A percentile compares a stretch with the other conserved stretches of the same genome.
These are phyloP conservation scores for Xestobium rufovillosum DNA, from an alignment of 2,888 invertebrate species.

Conservation along the genomic window DNA sequence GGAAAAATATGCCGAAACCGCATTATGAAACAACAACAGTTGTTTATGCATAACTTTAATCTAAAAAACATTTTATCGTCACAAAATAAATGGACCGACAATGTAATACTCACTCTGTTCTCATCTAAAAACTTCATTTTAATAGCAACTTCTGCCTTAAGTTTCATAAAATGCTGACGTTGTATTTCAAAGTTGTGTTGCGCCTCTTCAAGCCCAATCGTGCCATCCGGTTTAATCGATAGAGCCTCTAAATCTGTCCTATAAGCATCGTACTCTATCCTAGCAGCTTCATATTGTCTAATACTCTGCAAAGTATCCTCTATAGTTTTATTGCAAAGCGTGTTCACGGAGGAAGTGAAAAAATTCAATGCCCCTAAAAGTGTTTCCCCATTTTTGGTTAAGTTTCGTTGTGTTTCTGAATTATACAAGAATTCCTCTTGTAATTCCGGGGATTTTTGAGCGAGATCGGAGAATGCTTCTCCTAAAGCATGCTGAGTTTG, in stretches of 20 bases:
- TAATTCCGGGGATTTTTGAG: conserved; percentile 92
- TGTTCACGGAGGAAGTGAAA: conserved; percentile 93
- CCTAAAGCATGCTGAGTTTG: conserved; percentile 82
- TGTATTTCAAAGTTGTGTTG: conserved; percentile 76
- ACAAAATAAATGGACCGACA: too few relatives aligned
- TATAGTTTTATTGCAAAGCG: conserved; percentile 95
- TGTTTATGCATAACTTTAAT: conserved; percentile 99
- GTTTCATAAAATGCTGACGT: conserved; percentile 84
- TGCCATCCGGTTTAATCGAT: conserved; percentile 55
- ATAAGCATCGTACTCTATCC: conserved; percentile 96
- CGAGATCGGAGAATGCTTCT: conserved; percentile 90
- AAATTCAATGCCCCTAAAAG: conserved; percentile 89
- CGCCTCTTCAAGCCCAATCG: conserved; percentile 66
- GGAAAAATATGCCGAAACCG: conserved; percentile 93
- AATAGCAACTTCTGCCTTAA: conserved; percentile 87
- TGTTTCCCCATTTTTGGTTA: conserved; percentile 90
- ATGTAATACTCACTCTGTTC: conserved; percentile 66
- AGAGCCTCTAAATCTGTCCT: conserved; percentile 86
- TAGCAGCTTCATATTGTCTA: conserved; percentile 66
- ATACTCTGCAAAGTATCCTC: conserved; percentile 84
- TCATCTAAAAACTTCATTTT: conserved; percentile 96
- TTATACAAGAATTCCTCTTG: conserved; percentile 93
- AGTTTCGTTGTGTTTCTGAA: conserved; percentile 89
- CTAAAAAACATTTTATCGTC: too few relatives aligned
- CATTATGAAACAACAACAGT: conserved; percentile 90